These are phyloP conservation scores for Hesperia comma DNA, from an alignment of 2,888 invertebrate species.

Conservation along the genomic window DNA sequence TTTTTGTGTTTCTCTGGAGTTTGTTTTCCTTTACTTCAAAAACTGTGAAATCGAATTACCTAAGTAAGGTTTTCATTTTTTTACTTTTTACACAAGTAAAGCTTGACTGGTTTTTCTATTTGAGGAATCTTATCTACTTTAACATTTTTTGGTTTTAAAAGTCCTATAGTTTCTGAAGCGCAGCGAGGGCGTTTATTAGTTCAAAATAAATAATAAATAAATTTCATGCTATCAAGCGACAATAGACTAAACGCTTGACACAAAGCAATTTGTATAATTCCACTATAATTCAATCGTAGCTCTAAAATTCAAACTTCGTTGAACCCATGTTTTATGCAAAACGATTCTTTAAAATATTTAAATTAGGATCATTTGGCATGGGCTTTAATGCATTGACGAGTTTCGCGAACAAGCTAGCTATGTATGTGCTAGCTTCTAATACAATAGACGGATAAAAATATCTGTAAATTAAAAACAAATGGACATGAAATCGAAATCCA, in stretches of 20 bases:
- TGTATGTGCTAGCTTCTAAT: too few relatives aligned
- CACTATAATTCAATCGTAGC: slow-evolving; percentile 65
- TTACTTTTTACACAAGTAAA: too few relatives aligned
- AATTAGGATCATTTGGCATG: slow-evolving; percentile 56
- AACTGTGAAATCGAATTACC: too few relatives aligned
- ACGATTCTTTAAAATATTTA: slow-evolving; percentile 54
- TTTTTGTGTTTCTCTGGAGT: too few relatives aligned
- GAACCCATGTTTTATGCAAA: slow-evolving; percentile 81
- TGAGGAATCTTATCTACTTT: too few relatives aligned
- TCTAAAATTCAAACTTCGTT: slow-evolving; percentile 59
- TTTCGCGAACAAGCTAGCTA: background rate
- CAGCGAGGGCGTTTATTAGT: background rate
- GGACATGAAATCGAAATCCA: too few relatives aligned
- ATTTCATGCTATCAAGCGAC: slow-evolving; percentile 59
- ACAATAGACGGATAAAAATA: background rate
- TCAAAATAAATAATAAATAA: slow-evolving; percentile 56
- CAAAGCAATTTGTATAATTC: slow-evolving; percentile 74
- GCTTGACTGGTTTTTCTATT: too few relatives aligned
- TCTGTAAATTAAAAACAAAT: too few relatives aligned
- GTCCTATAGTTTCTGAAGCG: too few relatives aligned
- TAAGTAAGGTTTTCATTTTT: too few relatives aligned
- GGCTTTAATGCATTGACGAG: slow-evolving; percentile 40
- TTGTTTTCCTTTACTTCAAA: too few relatives aligned
- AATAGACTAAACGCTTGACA: slow-evolving; percentile 54
- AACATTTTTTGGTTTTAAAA: too few relatives aligned